Evolutionary conservation across 2,113 vertebrate genomes (phyloP).

Genomic region (Oceanodroma tethys): DNA sequence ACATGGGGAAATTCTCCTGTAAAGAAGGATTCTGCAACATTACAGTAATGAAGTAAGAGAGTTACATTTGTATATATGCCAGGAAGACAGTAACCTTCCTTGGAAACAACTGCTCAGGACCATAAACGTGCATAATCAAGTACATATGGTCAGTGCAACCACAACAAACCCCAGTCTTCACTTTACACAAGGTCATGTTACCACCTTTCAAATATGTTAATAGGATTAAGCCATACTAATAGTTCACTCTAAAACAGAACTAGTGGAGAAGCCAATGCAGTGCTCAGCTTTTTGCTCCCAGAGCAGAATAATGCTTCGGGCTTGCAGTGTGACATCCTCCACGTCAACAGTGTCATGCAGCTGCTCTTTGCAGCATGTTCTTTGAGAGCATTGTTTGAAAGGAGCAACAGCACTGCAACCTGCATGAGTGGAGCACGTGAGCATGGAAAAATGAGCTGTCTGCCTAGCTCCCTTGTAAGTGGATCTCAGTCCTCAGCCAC

Average conservation of each 20-base stretch:
- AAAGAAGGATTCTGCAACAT: background rate
- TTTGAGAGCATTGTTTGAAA: background rate
- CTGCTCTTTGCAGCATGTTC: background rate
- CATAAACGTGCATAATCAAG: too few species aligned
- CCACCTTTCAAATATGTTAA: background rate
- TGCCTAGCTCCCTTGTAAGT: background rate
- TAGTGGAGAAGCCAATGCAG: background rate
- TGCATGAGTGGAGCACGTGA: background rate
- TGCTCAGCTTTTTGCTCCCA: background rate
- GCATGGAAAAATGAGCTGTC: background rate
- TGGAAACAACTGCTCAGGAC: background rate
- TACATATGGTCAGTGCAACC: background rate
- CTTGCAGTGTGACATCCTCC: background rate
- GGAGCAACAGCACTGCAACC: background rate
- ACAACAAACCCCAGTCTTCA: background rate
- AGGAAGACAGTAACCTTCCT: background rate
- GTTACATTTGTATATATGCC: background rate
- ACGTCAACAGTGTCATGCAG: fast-evolving
- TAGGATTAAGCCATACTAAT: background rate
- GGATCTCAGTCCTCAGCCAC: background rate
- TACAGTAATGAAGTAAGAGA: background rate
- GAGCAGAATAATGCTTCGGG: background rate
- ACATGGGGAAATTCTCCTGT: background rate
- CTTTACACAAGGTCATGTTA: background rate
- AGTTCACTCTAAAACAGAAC: background rate